These are phyloP conservation scores for Rhagophthalmus giganteus DNA, from an alignment of 2,888 invertebrate species.

Conservation along the genomic window DNA sequence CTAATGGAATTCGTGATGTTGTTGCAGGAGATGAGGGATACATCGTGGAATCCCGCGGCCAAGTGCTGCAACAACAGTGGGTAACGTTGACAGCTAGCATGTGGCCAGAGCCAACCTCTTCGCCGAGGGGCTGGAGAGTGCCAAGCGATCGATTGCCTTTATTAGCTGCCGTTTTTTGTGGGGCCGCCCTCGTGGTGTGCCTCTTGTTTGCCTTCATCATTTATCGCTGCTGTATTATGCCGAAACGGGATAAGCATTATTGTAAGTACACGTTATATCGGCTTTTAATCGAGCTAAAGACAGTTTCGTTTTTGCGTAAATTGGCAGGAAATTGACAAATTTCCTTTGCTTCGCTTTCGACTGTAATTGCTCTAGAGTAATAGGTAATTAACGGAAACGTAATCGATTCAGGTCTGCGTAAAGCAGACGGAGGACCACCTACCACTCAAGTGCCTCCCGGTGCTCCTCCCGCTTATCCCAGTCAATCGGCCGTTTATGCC, in stretches of 20 bases:
- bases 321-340: no score
- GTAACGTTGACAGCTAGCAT: slow-evolving; percentile 60
- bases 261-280: no score
- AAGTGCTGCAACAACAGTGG: slow-evolving; percentile 57
- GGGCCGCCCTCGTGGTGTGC: slow-evolving; percentile 67
- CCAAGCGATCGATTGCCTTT: slow-evolving; percentile 56
- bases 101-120: slow-evolving; percentile 56
- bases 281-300: no score
- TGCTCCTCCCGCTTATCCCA: slow-evolving; percentile 44
- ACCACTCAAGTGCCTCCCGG: slow-evolving; percentile 44
- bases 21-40: slow-evolving; percentile 50
- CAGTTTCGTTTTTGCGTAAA: no score
- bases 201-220: slow-evolving; percentile 65
- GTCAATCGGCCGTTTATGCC: slow-evolving; percentile 58
- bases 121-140: slow-evolving; percentile 52
- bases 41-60: slow-evolving; percentile 41
- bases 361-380: no score
- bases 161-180: slow-evolving; percentile 57
- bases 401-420: slow-evolving; percentile 53
- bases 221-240: slow-evolving; percentile 72
- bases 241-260: slow-evolving; percentile 69
- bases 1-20: slow-evolving; percentile 15
- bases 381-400: no score
- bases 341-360: no score
- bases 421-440: slow-evolving; percentile 47